Base-by-base conservation (phyloP, 1,140 invertebrate genomes). In the Leptinotarsa defecta region DNA sequence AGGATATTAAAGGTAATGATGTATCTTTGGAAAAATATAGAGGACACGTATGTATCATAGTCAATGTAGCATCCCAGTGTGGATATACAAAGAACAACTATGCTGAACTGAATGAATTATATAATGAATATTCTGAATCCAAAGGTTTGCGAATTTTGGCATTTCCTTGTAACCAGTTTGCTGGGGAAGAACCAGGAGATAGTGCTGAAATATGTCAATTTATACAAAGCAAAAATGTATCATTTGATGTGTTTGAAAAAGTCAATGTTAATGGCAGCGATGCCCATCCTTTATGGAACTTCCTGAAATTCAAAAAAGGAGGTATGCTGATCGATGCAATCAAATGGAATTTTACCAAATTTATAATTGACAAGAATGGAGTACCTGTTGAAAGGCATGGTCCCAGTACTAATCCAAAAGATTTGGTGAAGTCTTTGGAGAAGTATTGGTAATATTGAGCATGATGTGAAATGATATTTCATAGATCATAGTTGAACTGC, bases 331-430 rank as follows among this genome's bases (percentile, higher is more conserved):
- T 89, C 15, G 88, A 92, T 83, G 90, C 89, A 64, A 96, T 98
- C 76, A 98, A 98, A 83, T 99, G 97, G 97, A 99, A 99, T 86
- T 99, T 98, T 80, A 95, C 95, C 2, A 99, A 99, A 85, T 99
- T 99, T 85, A 89, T 99, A 52, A 87, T 98, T 34, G 91, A 98
- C 85, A 94, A 92, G 83, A 87, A 96, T 67, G 97, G 97, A 4
- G 86, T 93, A 67, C 94, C 94, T 1, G 91, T 98, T 0, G 91
- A 93, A 79, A 89, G 96, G 82, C 94, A 94, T 85, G 91, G 89
- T 11, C 94, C 96, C 1, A 91, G 88, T 63, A 90, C 89, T 1
- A 90, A 94, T 82, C 96, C 96, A 1, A 86, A 89, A 73, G 89
- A 89, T 75, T 86, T 93, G 80, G 88, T 91, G 63, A 88, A 90